Base-by-base conservation (phyloP, 2,888 invertebrate genomes). In the Liopterus haemorrhoidalis region DNA sequence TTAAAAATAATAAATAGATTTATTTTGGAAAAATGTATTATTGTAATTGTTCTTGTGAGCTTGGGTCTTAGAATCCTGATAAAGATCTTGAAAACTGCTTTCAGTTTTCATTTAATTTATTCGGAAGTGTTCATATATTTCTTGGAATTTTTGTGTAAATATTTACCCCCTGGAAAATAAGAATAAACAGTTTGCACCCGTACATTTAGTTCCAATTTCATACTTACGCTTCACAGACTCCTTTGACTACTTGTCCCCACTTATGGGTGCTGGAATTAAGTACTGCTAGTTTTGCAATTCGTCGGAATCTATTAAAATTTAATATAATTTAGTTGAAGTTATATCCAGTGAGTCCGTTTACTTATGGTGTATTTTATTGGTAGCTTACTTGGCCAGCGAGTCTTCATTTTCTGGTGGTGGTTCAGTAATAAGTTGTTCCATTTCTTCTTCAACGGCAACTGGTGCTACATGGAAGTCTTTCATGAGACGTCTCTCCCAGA, bases 401-500 rank as follows among this genome's bases (percentile, higher is more conserved):
- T 74, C 74, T 57, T 82, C 82, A 48, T 74, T 72, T 61, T 64
- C 71, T 46, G 63, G 70, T 32, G 70, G 72, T 19, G 61, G 53
- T 25, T 65, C 68, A 41, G 58, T 61, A 16, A 64, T 48, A 20
- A 62, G 52, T 31, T 60, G 57, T 63, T 72, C 57, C 63, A 72
- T 52, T 22, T 80, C 79, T 20, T 81, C 81, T 3, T 78, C 72
- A 1, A 71, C 69, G 2, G 79, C 72, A 3, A 86, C 77, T 0
- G 87, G 85, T 0, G 85, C 81, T 39, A 91, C 85, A 57, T 88
- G 87, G 71, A 90, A 90, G 65, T 88, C 88, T 63, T 85, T 86
- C 84, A 91, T 86, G 39, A 91, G 69, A 1, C 85, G 76, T n/a
- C 90, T 75, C 63, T 91, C 90, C 88, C 90, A 89, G 0, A 87